Evolutionary conservation across 2,888 invertebrate genomes (phyloP), one percentile per base, ranked within the genome.

Genomic region (Endotricha flammealis): DNA sequence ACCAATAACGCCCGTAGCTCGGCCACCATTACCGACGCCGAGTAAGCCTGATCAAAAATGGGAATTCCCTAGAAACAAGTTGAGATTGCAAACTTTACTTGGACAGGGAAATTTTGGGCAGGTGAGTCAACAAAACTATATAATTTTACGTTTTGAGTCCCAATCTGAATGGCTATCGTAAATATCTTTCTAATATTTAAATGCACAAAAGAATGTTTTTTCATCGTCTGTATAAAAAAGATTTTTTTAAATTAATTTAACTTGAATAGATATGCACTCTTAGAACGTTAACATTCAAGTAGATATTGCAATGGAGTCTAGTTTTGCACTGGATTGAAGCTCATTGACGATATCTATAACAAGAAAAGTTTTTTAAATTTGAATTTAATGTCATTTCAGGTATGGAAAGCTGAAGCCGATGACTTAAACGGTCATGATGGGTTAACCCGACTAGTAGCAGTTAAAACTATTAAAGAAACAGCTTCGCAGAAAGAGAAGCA

Each of bases 81-180:
- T 95, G 29, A 88, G 93, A 25, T 79, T 95, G 36, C 93, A 94
- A 59, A 94, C 94, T 11, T 87, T 94, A 33, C 77, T 95, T 13
- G 95, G 95, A 4, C 93, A 95, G 75, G 95, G 95, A 20, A 94
- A 95, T 72, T 95, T 95, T 67, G 95, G 95, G 12, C 93, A 92
- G 88, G 92, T 91, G n/a, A n/a, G 58, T n/a, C n/a, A n/a, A n/a
- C n/a, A n/a, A n/a, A n/a, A n/a, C n/a, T n/a, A n/a, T n/a, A n/a
- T n/a, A n/a, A n/a, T n/a, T n/a, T n/a, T n/a, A n/a, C n/a, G n/a
- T n/a, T n/a, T n/a, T n/a, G n/a, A n/a, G n/a, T n/a, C n/a, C n/a
- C n/a, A n/a, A n/a, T n/a, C n/a, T n/a, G n/a, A n/a, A n/a, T n/a
- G n/a, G n/a, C n/a, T n/a, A n/a, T n/a, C n/a, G n/a, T n/a, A n/a